A percentile compares a stretch with the other conserved stretches of the same genome.
Evolutionary conservation across 1,140 invertebrate species (phyloP).

Genomic region (Pinna nobilis): DNA sequence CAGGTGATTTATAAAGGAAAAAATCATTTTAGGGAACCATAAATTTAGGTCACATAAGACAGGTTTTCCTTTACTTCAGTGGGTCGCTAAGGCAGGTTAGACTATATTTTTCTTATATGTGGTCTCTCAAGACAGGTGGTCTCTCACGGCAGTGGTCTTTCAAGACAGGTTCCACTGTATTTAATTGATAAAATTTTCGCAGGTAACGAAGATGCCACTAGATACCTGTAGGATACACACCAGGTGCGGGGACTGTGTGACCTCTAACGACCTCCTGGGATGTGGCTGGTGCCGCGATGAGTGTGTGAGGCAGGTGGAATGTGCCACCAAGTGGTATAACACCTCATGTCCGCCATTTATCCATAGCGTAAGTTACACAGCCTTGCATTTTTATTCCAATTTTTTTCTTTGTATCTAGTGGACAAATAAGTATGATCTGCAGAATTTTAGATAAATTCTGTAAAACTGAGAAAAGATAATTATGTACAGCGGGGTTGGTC

Average conservation of each 20-base stretch:
- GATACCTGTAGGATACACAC: conserved; percentile 65
- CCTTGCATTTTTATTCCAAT: background rate
- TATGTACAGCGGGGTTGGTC: too few relatives aligned
- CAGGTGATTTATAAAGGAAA: too few relatives aligned
- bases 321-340: conserved; percentile 18
- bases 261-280: conserved; percentile 61
- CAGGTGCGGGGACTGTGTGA: conserved; percentile 66
- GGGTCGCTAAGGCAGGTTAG: too few relatives aligned
- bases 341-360: conserved; percentile 48
- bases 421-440: too few relatives aligned
- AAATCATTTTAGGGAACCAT: too few relatives aligned
- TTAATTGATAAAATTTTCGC: too few relatives aligned
- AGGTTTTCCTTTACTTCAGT: too few relatives aligned
- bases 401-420: background rate
- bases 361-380: conserved; percentile 41
- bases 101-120: too few relatives aligned
- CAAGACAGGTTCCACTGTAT: too few relatives aligned
- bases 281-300: conserved; percentile 69
- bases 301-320: conserved; percentile 16
- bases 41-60: too few relatives aligned
- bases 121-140: too few relatives aligned
- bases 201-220: conserved; percentile 68
- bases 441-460: background rate
- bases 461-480: background rate
- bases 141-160: too few relatives aligned